These are phyloP conservation scores for Stylophora pistillata DNA, from an alignment of 64 coral and sea anemone species.

Conservation along the genomic window DNA sequence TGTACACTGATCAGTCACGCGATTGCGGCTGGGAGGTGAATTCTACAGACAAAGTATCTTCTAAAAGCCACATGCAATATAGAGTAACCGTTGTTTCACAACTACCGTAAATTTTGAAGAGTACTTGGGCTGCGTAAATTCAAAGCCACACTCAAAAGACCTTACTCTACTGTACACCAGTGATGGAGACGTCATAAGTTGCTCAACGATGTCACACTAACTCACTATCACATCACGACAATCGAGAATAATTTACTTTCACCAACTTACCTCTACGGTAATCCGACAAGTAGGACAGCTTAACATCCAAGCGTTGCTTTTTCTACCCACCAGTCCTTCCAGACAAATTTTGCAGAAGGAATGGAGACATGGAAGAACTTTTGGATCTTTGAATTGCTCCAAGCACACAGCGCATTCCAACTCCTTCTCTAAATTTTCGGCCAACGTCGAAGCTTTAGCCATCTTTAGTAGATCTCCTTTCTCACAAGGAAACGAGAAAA, in stretches of 20 bases:
- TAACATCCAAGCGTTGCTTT: neutral
- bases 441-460: neutral
- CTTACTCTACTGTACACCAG: too few species aligned
- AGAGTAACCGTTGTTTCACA: too few species aligned
- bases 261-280: neutral
- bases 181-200: neutral
- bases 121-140: too few species aligned
- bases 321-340: neutral
- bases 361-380: conserved; percentile 9
- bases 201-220: neutral
- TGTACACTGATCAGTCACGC: too few species aligned
- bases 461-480: neutral
- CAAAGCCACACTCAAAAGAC: too few species aligned
- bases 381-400: conserved; percentile 10
- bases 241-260: neutral
- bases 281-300: neutral
- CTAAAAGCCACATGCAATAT: too few species aligned
- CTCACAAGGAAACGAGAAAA: neutral
- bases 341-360: conserved; percentile 1
- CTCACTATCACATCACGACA: neutral
- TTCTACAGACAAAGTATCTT: too few species aligned
- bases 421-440: neutral
- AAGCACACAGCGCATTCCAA: neutral
- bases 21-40: too few species aligned
- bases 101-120: too few species aligned